phyloP scores from a whole-genome alignment of 2,113 vertebrate genomes.

The Hymenochirus boettgeri region DNA sequence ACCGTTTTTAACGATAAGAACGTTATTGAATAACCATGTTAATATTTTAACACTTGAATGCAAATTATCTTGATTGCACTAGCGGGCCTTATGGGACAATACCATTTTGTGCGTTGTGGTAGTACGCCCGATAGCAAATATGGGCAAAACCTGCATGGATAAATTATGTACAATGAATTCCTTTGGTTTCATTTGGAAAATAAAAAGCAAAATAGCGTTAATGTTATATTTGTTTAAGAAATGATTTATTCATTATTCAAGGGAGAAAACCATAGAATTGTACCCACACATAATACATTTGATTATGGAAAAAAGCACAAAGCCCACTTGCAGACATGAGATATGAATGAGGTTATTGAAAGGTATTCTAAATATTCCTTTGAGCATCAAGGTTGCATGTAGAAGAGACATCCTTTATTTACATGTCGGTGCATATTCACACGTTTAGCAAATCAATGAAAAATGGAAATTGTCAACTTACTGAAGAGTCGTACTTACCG shows the following conservation, averaged over 20 bases:
- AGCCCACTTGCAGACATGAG: not conserved
- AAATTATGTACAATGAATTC: too few species aligned
- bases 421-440: not conserved
- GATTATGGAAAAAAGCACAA: slow-evolving; percentile 1
- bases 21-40: too few species aligned
- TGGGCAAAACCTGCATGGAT: not conserved
- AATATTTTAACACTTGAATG: too few species aligned
- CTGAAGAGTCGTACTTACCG: slow-evolving; percentile 54
- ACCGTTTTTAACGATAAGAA: too few species aligned
- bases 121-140: too few species aligned
- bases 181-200: not conserved
- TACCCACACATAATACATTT: not conserved
- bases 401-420: slow-evolving; percentile 1
- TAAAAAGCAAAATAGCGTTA: not conserved
- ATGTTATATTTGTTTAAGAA: not conserved
- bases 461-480: not conserved
- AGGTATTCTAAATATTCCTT: not conserved
- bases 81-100: too few species aligned
- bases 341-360: not conserved
- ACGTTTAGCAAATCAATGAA: not conserved
- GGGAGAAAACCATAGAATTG: not conserved
- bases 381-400: slow-evolving; percentile 2
- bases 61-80: too few species aligned
- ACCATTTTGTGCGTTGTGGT: too few species aligned
- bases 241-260: not conserved